A percentile compares a stretch with the other conserved stretches of the same genome.
Evolutionary conservation across 2,888 invertebrate genomes (phyloP).

Genomic region (Metopia argyrocephala): DNA sequence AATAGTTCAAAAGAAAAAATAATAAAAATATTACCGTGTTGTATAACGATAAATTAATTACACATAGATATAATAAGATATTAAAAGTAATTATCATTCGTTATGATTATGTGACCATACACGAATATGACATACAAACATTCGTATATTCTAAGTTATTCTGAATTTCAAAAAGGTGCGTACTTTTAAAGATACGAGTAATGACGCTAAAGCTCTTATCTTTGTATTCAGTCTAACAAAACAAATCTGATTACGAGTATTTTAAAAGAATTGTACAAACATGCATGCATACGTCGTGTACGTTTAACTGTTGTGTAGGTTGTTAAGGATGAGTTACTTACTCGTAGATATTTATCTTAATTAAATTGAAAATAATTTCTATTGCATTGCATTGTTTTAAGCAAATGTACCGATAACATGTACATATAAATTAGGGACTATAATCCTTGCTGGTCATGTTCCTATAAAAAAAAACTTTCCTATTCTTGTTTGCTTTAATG

Average conservation of each 20-base stretch:
- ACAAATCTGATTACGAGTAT: conserved; percentile 7
- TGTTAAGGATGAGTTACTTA: too few relatives aligned
- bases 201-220: conserved; percentile 37
- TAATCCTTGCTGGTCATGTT: too few relatives aligned
- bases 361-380: too few relatives aligned
- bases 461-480: too few relatives aligned
- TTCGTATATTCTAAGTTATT: neutral
- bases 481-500: neutral
- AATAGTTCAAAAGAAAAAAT: conserved; percentile 40
- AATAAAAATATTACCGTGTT: conserved; percentile 4
- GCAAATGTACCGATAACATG: too few relatives aligned
- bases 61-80: conserved; percentile 21
- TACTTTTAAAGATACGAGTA: neutral
- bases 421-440: too few relatives aligned
- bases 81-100: conserved; percentile 13
- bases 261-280: neutral
- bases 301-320: too few relatives aligned
- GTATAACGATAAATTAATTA: conserved; percentile 48
- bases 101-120: conserved; percentile 4
- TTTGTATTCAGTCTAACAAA: neutral
- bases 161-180: neutral
- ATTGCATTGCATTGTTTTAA: too few relatives aligned
- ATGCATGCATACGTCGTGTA: neutral
- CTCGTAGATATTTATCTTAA: too few relatives aligned
- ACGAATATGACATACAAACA: neutral